These are phyloP conservation scores for Metridium senile DNA, from an alignment of 92 coral and sea anemone species.

Conservation along the genomic window DNA sequence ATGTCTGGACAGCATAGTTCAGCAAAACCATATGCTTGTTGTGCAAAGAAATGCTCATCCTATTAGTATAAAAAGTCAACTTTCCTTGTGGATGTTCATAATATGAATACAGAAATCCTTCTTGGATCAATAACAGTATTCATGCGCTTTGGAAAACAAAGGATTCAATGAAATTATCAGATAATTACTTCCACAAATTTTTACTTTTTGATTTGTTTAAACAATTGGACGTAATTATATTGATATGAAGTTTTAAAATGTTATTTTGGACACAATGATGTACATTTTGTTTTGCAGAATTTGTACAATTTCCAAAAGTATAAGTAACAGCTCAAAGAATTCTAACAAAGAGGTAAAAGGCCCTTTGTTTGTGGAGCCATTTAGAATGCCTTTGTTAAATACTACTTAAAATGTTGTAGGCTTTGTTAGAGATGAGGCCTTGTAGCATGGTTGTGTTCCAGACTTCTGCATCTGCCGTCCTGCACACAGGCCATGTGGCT, in stretches of 20 bases:
- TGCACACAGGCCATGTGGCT: slow-evolving; percentile 29
- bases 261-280: no score
- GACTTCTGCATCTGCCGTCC: slow-evolving; percentile 30
- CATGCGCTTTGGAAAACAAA: no score
- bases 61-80: not conserved
- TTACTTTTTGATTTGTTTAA: no score
- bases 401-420: not conserved
- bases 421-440: slow-evolving; percentile 22
- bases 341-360: slow-evolving; percentile 6
- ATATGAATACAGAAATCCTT: no score
- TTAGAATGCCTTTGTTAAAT: slow-evolving; percentile 20
- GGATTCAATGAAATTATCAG: no score
- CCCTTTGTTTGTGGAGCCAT: slow-evolving; percentile 6
- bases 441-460: slow-evolving; percentile 16
- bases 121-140: no score
- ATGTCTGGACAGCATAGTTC: not conserved
- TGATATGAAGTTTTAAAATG: no score
- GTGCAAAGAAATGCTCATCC: not conserved
- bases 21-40: not conserved
- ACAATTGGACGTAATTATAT: no score
- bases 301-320: not conserved
- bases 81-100: no score
- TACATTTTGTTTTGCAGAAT: no score
- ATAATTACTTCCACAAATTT: no score
- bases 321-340: not conserved